A percentile compares a stretch with the other conserved stretches of the same genome.
These are phyloP conservation scores for Helicoverpa armigera DNA, from an alignment of 1,140 invertebrate genomes.

Conservation along the genomic window DNA sequence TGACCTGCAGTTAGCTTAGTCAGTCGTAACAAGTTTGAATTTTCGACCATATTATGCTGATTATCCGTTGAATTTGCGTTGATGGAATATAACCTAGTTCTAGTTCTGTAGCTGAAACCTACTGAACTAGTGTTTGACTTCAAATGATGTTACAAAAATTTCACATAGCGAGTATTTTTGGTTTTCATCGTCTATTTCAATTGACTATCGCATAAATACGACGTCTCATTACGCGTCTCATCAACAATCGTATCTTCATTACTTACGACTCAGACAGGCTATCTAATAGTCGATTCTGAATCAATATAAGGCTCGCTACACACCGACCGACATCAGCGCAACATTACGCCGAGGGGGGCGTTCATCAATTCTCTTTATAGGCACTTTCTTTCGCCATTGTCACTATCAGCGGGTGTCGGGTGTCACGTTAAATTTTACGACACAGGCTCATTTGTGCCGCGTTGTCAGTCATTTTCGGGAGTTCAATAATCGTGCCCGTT, in stretches of 20 bases:
- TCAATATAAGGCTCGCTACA: constrained; percentile 50
- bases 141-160: no score
- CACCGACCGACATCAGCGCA: constrained; percentile 56
- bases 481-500: constrained; percentile 61
- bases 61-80: no score
- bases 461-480: constrained; percentile 73
- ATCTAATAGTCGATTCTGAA: constrained; percentile 42
- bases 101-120: no score
- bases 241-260: constrained; percentile 44
- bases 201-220: constrained; percentile 1
- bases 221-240: constrained; percentile 42
- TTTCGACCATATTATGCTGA: no score
- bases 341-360: constrained; percentile 62
- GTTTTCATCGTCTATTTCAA: not conserved
- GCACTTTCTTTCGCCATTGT: constrained; percentile 74
- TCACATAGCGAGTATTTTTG: not conserved
- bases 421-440: constrained; percentile 79
- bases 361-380: constrained; percentile 80
- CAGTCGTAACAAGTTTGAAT: not conserved
- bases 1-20: not conserved
- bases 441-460: constrained; percentile 75
- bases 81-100: no score
- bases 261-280: constrained; percentile 9
- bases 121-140: no score
- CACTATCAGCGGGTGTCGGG: constrained; percentile 72